These are phyloP conservation scores for Synaphobranchus kaupii DNA, from an alignment of 2,797 vertebrate species.

Conservation along the genomic window DNA sequence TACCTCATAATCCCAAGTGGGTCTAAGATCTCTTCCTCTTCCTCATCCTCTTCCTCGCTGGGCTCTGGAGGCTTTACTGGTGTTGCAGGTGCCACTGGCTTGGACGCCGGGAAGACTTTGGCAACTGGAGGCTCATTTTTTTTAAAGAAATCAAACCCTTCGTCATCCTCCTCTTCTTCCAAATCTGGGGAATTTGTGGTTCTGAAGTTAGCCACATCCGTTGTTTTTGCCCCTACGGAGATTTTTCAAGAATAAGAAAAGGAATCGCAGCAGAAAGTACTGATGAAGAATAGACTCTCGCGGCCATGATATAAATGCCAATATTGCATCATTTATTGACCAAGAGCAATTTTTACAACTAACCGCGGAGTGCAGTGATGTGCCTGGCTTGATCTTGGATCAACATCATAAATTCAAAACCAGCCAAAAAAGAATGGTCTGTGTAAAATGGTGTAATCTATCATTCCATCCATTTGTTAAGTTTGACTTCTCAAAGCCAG, in stretches of 20 bases:
- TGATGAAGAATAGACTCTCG: neutral
- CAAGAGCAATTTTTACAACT: neutral
- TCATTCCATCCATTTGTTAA: too few relatives aligned
- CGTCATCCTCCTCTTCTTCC: slow-evolving; percentile 60
- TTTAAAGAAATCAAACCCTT: slow-evolving; percentile 74
- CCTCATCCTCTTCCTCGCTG: slow-evolving; percentile 62
- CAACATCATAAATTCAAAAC: neutral
- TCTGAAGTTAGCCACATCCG: slow-evolving; percentile 54
- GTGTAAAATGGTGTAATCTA: too few relatives aligned
- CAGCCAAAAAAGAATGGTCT: neutral
- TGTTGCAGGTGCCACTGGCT: slow-evolving; percentile 26
- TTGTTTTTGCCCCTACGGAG: slow-evolving; percentile 69
- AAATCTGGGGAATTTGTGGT: slow-evolving; percentile 56
- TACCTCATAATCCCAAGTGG: slow-evolving; percentile 80
- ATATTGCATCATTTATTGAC: neutral
- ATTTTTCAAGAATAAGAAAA: neutral
- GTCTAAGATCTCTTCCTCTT: slow-evolving; percentile 72
- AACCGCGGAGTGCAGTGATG: neutral
- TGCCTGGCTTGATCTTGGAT: neutral
- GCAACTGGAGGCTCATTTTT: slow-evolving; percentile 56
- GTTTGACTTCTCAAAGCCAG: too few relatives aligned
- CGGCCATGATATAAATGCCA: neutral
- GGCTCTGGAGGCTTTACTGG: slow-evolving; percentile 45
- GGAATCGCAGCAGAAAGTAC: too few relatives aligned
- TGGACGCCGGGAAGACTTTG: slow-evolving; percentile 36